Base-by-base conservation (phyloP, 2,113 vertebrate genomes). In the Scomber japonicus region DNA sequence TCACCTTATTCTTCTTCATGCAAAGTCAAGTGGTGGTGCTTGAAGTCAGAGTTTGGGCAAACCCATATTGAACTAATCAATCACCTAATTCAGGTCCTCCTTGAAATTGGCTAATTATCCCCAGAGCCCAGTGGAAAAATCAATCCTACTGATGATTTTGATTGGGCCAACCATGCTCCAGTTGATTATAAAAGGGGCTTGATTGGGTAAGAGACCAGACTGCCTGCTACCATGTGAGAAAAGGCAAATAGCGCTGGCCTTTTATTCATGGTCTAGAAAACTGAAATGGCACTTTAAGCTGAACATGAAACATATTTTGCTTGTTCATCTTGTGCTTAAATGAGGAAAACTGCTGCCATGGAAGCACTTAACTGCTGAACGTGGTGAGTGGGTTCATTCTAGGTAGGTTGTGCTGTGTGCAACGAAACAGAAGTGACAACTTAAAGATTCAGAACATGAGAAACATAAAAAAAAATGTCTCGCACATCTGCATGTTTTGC, bases 21-120 rank as follows among this genome's bases (percentile, higher is more conserved):
- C 72, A 79, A 85, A 89, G 85, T 90, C 84, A 86, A 91, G 89
- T 68, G 81, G n/a, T 4, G 35, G 49, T 3, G 35, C 82, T 83
- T 51, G 61, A 80, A 70, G 61, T 30, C 77, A 17, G 45, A 45
- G 70, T 74, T 44, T 78, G 35, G 84, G 49, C 50, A 57, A 87
- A 51, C 53, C 73, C 71, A 64, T 68, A 75, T 68, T 84, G 80
- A 81, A 88, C 82, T 82, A 92, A 92, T 94, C 92, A 93, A 87
- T 88, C 64, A 71, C 63, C 71, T 83, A 77, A 88, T 92, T 77
- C 59, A 55, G 71, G 62, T 89, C 83, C 80, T 80, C 17, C 54
- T 75, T 66, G 72, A 90, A 91, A 93, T 86, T 90, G 85, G 72
- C 82, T 90, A 93, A 95, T 94, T 93, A 93, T 89, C 72, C 61